Base-by-base conservation (phyloP, 2,888 invertebrate species). In the Cryptosula pallasiana region DNA sequence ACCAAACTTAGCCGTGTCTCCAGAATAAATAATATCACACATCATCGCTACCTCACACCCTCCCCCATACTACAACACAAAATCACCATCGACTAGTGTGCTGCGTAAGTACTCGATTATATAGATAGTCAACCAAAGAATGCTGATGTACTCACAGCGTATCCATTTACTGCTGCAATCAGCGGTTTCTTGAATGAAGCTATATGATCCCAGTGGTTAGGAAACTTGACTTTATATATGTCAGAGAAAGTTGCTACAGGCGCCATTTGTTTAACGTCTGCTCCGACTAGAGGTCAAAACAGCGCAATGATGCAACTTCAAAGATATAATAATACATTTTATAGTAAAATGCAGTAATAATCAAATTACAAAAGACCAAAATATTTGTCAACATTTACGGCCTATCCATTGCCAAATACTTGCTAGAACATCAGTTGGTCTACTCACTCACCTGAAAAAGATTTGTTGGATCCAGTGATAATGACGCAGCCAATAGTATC, bases 31-130 rank as follows among this genome's bases (percentile, higher is more conserved):
- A 72, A 99, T 98, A 83, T 99, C 99, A 83, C 98, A 99, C 90
- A 98, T 94, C 98, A 99, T 97, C 0, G 98, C 98, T 73, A 99
- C 83, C 85, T 99, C 99, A 86, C 97, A 97, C 0, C 99, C 99
- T 63, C 99, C 99, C 20, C 99, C 99, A 16, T 98, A 87, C 90
- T 93, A 82, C 32, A 86, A 81, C 74, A 70, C 23, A n/a, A n/a
- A n/a, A n/a, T n/a, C n/a, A n/a, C n/a, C n/a, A n/a, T n/a, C n/a
- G n/a, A n/a, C n/a, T n/a, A n/a, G n/a, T n/a, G n/a, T n/a, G n/a
- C n/a, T n/a, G n/a, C n/a, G n/a, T n/a, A n/a, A n/a, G n/a, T n/a
- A n/a, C n/a, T n/a, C n/a, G n/a, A n/a, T n/a, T n/a, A n/a, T n/a
- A n/a, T n/a, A n/a, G n/a, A n/a, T n/a, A n/a, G n/a, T n/a, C n/a